A percentile compares a stretch with the other conserved stretches of the same genome.
Evolutionary conservation across 1,140 invertebrate species (phyloP).

Genomic region (Drosophila seguyi): DNA sequence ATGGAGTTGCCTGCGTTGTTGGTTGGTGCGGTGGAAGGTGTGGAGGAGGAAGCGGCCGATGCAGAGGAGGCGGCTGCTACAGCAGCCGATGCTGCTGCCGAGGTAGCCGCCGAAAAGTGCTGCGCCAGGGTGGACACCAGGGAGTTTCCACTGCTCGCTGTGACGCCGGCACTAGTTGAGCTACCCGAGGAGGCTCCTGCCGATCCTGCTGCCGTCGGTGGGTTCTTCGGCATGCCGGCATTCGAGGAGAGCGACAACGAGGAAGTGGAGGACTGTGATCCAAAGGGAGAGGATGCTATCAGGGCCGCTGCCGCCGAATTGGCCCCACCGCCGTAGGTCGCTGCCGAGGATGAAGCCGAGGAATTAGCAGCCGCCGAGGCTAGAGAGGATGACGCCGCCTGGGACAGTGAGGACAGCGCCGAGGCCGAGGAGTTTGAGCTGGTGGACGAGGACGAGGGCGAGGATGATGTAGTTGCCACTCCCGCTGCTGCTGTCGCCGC

Average conservation of each 20-base stretch:
- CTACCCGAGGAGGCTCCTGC: conserved; percentile 11
- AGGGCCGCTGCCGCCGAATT: conserved; percentile 69
- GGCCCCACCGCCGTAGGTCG: conserved; percentile 68
- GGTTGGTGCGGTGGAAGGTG: conserved; percentile 49
- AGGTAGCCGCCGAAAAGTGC: conserved; percentile 72
- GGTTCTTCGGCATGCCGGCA: conserved; percentile 51
- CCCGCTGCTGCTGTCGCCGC: conserved; percentile 25
- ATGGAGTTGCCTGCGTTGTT: conserved; percentile 48
- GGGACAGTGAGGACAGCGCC: conserved; percentile 68
- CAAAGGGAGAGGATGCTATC: conserved; percentile 67
- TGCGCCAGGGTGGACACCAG: conserved; percentile 80
- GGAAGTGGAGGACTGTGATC: conserved; percentile 71
- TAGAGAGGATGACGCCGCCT: conserved; percentile 59
- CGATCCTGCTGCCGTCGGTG: conserved; percentile 15
- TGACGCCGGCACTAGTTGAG: conserved; percentile 5
- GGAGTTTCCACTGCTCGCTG: conserved; percentile 35
- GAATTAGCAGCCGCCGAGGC: conserved; percentile 61
- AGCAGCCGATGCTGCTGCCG: conserved; percentile 52
- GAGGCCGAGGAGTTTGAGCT: conserved; percentile 75
- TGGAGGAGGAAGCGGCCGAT: conserved; percentile 25
- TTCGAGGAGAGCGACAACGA: conserved; percentile 66
- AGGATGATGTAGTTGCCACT: conserved; percentile 62
- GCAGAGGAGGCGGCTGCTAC: conserved; percentile 47
- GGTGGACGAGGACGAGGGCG: conserved; percentile 75
- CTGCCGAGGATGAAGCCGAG: conserved; percentile 63